phyloP scores from a whole-genome alignment of 2,888 invertebrate genomes.

The Reticulitermes lucifugus region DNA sequence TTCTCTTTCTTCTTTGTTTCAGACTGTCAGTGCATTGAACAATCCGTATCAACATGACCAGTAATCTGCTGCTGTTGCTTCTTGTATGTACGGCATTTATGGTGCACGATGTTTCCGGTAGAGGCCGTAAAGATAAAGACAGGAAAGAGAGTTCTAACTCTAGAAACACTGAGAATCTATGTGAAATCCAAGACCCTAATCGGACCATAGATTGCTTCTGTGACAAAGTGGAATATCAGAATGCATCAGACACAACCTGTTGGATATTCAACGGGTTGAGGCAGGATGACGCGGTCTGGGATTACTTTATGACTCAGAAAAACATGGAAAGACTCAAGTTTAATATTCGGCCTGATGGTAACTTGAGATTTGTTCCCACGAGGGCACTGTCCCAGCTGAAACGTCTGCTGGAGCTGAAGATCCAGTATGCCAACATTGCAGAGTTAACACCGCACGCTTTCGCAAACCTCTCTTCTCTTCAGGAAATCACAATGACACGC shows the following conservation, averaged over 20 bases:
- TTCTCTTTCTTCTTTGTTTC: neutral
- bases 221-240: constrained; percentile 67
- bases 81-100: neutral
- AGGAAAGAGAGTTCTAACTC: constrained; percentile 22
- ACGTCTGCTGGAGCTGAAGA: constrained; percentile 74
- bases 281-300: constrained; percentile 68
- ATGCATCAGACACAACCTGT: constrained; percentile 81
- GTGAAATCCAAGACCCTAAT: constrained; percentile 66
- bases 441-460: constrained; percentile 79
- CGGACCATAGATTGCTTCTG: constrained; percentile 74
- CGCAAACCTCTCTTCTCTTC: constrained; percentile 77
- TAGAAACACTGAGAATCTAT: constrained; percentile 64
- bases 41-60: neutral
- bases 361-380: constrained; percentile 75
- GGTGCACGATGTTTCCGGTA: neutral
- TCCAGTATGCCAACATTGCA: constrained; percentile 79
- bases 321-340: constrained; percentile 72
- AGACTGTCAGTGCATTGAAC: neutral
- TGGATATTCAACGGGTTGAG: constrained; percentile 79
- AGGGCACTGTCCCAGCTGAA: constrained; percentile 75
- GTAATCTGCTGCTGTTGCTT: neutral
- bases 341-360: constrained; percentile 76
- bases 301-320: constrained; percentile 76
- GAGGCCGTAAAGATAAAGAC: constrained; percentile 38
- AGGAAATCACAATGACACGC: constrained; percentile 74